phyloP scores from a whole-genome alignment of 2,113 vertebrate genomes.

The Cisticola juncidis region DNA sequence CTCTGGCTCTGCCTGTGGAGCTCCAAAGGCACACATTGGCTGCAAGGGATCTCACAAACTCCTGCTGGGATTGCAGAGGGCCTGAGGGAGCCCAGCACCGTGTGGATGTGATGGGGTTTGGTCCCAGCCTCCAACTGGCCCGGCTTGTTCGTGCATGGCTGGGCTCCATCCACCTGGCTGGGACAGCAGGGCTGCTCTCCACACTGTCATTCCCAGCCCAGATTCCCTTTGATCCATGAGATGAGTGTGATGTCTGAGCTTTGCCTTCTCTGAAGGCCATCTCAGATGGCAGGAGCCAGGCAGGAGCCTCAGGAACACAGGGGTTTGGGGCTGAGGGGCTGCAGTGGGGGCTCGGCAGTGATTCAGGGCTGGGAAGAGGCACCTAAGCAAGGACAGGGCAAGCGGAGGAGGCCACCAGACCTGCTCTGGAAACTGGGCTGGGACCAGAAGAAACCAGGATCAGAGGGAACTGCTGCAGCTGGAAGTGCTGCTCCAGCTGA shows the following conservation, averaged over 20 bases:
- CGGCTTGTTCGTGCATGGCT: fast-evolving
- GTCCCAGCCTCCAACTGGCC: background rate
- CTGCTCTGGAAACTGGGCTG: background rate
- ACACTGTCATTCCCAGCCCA: background rate
- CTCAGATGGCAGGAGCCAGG: background rate
- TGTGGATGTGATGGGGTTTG: background rate
- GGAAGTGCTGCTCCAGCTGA: background rate
- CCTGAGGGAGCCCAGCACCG: background rate
- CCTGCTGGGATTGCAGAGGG: background rate
- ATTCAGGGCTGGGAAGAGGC: background rate
- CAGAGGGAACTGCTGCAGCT: background rate
- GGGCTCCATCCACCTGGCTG: background rate
- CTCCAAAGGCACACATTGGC: background rate
- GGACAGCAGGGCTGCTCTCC: background rate
- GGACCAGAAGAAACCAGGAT: background rate
- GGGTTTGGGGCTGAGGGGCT: fast-evolving
- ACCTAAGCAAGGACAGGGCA: background rate
- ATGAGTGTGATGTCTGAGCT: fast-evolving
- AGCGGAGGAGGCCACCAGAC: background rate
- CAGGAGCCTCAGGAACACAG: background rate
- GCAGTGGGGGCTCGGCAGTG: background rate
- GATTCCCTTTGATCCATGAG: background rate
- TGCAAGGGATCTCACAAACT: background rate
- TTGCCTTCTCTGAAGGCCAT: background rate
- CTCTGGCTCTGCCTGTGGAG: background rate